A percentile compares a stretch with the other conserved stretches of the same genome.
Evolutionary conservation across 1,140 invertebrate genomes (phyloP).

Genomic region (Parasteatoda tepidariorum): DNA sequence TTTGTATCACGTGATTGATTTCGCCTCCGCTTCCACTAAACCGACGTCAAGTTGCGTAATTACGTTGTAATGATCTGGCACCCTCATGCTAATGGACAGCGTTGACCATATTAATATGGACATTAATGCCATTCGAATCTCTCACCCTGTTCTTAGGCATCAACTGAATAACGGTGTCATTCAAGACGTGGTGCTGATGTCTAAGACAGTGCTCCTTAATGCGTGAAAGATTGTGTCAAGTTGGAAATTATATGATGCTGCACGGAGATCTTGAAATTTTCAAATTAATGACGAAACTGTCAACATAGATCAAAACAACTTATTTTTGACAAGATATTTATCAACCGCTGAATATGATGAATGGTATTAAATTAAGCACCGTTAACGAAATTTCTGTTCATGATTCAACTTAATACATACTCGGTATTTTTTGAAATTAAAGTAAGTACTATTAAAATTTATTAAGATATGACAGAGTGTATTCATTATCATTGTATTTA

Average conservation of each 20-base stretch:
- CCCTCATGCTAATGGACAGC: not conserved
- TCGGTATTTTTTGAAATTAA: too few species aligned
- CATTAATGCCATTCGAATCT: not conserved
- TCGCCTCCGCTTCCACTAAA: not conserved
- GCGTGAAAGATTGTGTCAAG: not conserved
- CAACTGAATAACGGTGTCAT: not conserved
- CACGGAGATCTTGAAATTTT: not conserved
- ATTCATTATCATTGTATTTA: too few species aligned
- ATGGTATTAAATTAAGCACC: not conserved
- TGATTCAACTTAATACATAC: too few species aligned
- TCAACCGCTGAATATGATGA: not conserved
- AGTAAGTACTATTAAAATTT: too few species aligned
- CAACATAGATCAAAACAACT: not conserved
- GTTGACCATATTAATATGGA: constrained; percentile 1
- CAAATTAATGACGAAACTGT: not conserved
- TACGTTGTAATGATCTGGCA: not conserved
- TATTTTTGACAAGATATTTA: not conserved
- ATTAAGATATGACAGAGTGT: too few species aligned
- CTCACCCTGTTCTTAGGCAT: not conserved
- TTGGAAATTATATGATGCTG: not conserved
- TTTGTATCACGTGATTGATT: constrained; percentile 12
- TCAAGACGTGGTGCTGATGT: not conserved
- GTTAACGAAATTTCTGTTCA: too few species aligned
- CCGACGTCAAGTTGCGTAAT: constrained; percentile 7
- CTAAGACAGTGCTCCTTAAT: not conserved